Base-by-base conservation (phyloP, 2,113 vertebrate species). In the Engraulis encrasicolus region DNA sequence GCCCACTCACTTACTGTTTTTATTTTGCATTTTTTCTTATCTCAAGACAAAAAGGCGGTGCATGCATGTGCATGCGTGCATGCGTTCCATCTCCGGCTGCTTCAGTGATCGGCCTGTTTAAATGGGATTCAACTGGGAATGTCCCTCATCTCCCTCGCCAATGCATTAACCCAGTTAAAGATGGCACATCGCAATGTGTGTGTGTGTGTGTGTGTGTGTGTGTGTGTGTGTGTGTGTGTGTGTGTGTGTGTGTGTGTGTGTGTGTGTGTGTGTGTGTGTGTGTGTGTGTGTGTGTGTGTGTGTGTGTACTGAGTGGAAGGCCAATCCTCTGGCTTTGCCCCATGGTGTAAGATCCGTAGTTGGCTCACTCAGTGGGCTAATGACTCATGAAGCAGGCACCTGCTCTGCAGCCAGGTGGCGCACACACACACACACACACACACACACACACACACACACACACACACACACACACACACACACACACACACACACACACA, bases 301-400 rank as follows among this genome's bases (percentile, higher is more conserved):
- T n/a, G n/a, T n/a, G 34, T 12, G 23, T 27, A 74, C 27, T 74
- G 66, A 74, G 34, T 31, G 31, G 66, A 74, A 31, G 23, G 5
- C 12, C 23, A 74, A 74, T 74, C 23, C 66, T 31, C 66, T 15
- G 66, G 66, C 66, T 31, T 74, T 17, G 34, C 23, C 66, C 66
- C 4, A 14, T 15, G 12, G 66, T 31, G 66, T 5, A 12, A 15
- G 31, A 34, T 12, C 66, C 31, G 23, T 31, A 74, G 66, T 74
- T 74, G 66, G 66, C 27, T 0, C 66, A 74, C 66, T 74, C 66
- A 74, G 31, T 74, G 17, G 31, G 66, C 66, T 74, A 74, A 74
- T 74, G 66, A 74, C 2, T 74, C 31, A 27, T 74, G 66, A 74
- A 74, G 66, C 66, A 27, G 14, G 66, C 66, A 74, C 66, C 66